Base-by-base conservation (phyloP, 2,113 vertebrate species). In the Eira barbara region DNA sequence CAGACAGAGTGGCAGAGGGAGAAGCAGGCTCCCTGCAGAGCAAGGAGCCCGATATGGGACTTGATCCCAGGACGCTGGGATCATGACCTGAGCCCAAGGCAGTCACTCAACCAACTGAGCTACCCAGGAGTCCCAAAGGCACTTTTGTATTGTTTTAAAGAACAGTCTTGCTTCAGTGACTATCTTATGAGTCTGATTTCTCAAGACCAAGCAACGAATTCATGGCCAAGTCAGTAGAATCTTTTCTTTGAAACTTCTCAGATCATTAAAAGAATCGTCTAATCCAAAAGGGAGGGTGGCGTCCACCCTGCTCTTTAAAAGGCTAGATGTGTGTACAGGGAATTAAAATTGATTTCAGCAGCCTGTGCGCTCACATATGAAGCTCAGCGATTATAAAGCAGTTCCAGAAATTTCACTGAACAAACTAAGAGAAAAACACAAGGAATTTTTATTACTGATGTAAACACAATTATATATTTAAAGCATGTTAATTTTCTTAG, bases 401-500 rank as follows among this genome's bases (percentile, higher is more conserved):
- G 65, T n/a, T 97, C 55, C 45, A 69, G 34, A 29, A 18, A 93
- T 91, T 91, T 94, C 93, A 97, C 0, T 84, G 69, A 93, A 80
- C 29, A 92, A 90, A 92, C 42, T 36, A 67, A 82, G 74, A 81
- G 86, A 55, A 80, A 95, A 93, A 45, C 25, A 93, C 10, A 91
- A 79, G 90, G 36, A 67, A 34, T 91, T 84, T 91, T 81, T 91
- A 93, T 92, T 85, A 67, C 34, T 80, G 74, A 84, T 55, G 9
- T 69, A 86, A 97, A 96, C 45, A 92, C 13, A 86, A 42, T 74
- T 89, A 85, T 52, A 89, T 83, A 36, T 73, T 78, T 85, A 96
- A 96, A 88, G 45, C 65, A 45, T 76, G 65, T 73, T 96, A 79
- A 82, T 92, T 94, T 94, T 76, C 52, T 79, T 69, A 97, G 90